Percentiles rank a stretch among this genome's conserved stretches.
phyloP scores from a whole-genome alignment of 2,113 vertebrate species.

The Coturnix japonica region DNA sequence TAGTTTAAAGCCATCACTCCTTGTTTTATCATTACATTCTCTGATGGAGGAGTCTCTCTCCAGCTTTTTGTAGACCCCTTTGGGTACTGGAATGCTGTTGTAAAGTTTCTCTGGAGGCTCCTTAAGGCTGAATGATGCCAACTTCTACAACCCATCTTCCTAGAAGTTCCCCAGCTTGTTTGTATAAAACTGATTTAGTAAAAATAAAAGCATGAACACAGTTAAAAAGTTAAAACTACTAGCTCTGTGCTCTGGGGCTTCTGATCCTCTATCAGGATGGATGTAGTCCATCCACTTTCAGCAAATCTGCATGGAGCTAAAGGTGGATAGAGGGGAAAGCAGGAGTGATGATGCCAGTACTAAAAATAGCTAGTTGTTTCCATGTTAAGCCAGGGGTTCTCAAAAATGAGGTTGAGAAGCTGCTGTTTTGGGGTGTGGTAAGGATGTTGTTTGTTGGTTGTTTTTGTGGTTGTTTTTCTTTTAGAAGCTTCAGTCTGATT shows the following conservation, averaged over 20 bases:
- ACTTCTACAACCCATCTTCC: too few species aligned
- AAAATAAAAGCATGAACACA: neutral
- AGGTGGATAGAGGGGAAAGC: neutral
- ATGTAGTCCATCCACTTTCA: neutral
- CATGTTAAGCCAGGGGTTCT: neutral
- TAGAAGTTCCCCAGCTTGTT: too few species aligned
- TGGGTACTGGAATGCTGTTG: too few species aligned
- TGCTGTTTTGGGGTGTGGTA: rapidly evolving
- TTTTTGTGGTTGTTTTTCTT: neutral
- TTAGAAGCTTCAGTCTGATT: neutral
- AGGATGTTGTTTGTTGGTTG: neutral
- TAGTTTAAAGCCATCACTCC: too few species aligned
- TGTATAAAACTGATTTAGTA: neutral
- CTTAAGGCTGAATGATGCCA: too few species aligned
- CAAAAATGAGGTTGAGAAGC: neutral
- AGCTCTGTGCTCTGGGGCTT: neutral
- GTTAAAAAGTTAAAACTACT: neutral
- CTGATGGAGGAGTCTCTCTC: too few species aligned
- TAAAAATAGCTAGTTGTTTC: neutral
- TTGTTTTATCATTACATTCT: too few species aligned
- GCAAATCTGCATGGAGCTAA: neutral
- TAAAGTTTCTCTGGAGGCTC: too few species aligned
- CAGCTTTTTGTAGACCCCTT: too few species aligned
- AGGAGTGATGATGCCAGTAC: neutral
- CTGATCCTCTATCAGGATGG: neutral